Evolutionary conservation across 2,797 vertebrate species (phyloP).

Genomic region (Pseudochirops cupreus): DNA sequence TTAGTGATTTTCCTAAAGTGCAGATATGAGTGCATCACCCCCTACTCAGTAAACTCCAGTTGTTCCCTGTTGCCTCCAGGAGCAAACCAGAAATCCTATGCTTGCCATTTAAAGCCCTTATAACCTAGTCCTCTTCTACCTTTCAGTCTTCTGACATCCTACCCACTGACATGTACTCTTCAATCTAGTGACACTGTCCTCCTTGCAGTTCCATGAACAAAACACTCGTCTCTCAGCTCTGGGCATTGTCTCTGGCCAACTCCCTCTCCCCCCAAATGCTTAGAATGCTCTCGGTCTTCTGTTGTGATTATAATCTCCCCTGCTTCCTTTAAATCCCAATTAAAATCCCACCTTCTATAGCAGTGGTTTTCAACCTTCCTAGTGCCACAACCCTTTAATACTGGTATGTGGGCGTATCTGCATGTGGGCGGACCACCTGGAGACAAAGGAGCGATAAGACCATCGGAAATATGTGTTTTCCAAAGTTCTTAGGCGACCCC

Average conservation of each 20-base stretch:
- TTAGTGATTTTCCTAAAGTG: not conserved
- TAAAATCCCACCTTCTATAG: too few species aligned
- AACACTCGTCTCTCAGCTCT: not conserved
- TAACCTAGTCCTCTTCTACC: not conserved
- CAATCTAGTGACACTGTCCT: not conserved
- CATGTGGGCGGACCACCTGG: too few species aligned
- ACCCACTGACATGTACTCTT: not conserved
- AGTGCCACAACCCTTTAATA: too few species aligned
- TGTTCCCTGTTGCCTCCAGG: not conserved
- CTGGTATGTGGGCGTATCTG: too few species aligned
- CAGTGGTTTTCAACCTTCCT: too few species aligned
- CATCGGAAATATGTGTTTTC: too few species aligned
- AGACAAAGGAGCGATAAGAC: too few species aligned
- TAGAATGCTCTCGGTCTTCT: not conserved
- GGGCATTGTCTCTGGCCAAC: not conserved
- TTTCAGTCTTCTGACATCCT: not conserved
- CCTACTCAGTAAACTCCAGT: not conserved
- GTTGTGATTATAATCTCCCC: not conserved
- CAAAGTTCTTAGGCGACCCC: too few species aligned
- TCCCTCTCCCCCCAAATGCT: too few species aligned
- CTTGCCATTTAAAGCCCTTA: not conserved
- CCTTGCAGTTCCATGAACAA: not conserved
- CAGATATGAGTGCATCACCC: not conserved
- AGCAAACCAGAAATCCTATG: not conserved
- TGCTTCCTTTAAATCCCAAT: not conserved